phyloP scores from a whole-genome alignment of 2,113 vertebrate species.

The Labeo rohita region DNA sequence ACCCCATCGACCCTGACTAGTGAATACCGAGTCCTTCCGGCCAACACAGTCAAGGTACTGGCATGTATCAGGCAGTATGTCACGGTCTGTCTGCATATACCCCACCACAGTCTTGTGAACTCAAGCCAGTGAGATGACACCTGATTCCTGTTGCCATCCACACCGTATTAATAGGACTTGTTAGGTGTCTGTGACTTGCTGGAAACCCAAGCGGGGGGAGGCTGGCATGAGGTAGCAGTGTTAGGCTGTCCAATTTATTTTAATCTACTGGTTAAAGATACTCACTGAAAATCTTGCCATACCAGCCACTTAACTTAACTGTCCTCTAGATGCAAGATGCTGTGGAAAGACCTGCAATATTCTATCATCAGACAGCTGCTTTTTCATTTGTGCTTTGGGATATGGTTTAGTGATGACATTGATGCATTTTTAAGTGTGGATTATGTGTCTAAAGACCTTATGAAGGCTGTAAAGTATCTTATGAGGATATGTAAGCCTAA shows the following conservation, averaged over 20 bases:
- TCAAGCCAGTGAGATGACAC: conserved; percentile 54
- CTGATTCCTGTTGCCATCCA: conserved; percentile 54
- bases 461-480: not conserved
- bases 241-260: conserved; percentile 52
- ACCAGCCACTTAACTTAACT: not conserved
- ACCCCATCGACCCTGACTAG: conserved; percentile 16
- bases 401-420: not conserved
- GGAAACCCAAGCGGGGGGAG: conserved; percentile 52
- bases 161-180: conserved; percentile 65
- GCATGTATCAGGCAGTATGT: conserved; percentile 43
- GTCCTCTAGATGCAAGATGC: not conserved
- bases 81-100: conserved; percentile 33
- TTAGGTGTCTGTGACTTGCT: conserved; percentile 51
- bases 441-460: not conserved
- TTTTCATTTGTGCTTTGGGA: not conserved
- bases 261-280: conserved; percentile 57
- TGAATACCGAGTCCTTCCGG: conserved; percentile 6
- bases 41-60: conserved; percentile 31
- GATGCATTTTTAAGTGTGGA: not conserved
- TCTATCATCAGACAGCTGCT: not conserved
- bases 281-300: conserved; percentile 3
- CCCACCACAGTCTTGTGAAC: conserved; percentile 42
- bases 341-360: not conserved
- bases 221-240: conserved; percentile 16
- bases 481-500: not conserved